These are phyloP conservation scores for Rhynchomys soricoides DNA, from an alignment of 2,113 vertebrate species.

Conservation along the genomic window DNA sequence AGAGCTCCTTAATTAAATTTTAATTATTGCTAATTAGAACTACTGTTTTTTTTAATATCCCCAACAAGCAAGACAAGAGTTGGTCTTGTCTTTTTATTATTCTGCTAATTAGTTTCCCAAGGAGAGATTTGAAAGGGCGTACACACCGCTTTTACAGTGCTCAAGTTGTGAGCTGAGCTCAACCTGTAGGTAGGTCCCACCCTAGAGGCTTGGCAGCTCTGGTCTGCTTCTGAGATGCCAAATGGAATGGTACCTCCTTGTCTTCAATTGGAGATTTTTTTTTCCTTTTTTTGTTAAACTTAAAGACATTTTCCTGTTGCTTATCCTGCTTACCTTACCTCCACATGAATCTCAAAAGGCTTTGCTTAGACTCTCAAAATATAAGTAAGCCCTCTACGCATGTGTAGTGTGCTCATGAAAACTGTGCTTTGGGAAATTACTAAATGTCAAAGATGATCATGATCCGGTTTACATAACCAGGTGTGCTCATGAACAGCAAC, in stretches of 20 bases:
- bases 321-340: background rate
- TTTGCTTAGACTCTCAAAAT: constrained; percentile 44
- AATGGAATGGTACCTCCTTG: background rate
- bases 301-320: background rate
- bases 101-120: constrained; percentile 83
- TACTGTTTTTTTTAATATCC: constrained; percentile 82
- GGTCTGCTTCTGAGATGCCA: background rate
- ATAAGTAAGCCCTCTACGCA: background rate
- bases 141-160: constrained; percentile 63
- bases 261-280: background rate
- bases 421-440: background rate
- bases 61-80: constrained; percentile 79
- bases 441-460: constrained; percentile 55
- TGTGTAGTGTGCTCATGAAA: background rate
- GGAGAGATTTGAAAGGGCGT: constrained; percentile 73
- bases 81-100: constrained; percentile 81
- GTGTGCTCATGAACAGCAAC: constrained; percentile 61
- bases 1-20: constrained; percentile 86
- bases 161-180: constrained; percentile 59
- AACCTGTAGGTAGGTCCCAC: constrained; percentile 24
- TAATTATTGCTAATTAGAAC: constrained; percentile 86
- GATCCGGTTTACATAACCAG: background rate
- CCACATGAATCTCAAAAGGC: constrained; percentile 40
- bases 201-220: background rate
- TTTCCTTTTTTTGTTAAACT: background rate